These are phyloP conservation scores for Tetropium fuscum DNA, from an alignment of 2,888 invertebrate species.

Conservation along the genomic window DNA sequence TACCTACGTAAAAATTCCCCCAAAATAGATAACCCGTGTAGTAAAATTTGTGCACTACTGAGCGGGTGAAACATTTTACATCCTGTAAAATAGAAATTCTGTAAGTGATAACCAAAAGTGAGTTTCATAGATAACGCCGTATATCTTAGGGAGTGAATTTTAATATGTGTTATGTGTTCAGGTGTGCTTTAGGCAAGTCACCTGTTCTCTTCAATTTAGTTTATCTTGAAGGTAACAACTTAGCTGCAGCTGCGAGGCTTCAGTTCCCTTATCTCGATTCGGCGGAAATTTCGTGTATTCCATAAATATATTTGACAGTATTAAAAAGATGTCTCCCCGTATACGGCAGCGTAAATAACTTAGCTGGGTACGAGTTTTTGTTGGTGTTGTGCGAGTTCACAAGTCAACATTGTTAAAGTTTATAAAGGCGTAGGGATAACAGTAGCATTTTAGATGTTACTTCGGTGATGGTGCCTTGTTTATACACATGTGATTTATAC, in stretches of 20 bases:
- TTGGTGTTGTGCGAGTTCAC: conserved; percentile 15
- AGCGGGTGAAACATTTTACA: too few relatives aligned
- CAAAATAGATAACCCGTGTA: too few relatives aligned
- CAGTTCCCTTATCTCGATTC: conserved; percentile 11
- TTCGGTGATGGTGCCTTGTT: conserved; percentile 28
- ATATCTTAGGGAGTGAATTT: conserved; percentile 10
- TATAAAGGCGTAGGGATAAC: conserved; percentile 15
- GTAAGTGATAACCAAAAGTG: background rate
- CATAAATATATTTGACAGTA: conserved; percentile 3
- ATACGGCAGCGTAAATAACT: conserved; percentile 1
- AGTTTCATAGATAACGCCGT: conserved; percentile 2
- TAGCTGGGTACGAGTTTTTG: background rate
- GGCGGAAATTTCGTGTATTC: background rate
- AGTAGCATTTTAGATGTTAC: conserved; percentile 22
- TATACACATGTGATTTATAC: conserved; percentile 49
- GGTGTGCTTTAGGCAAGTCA: conserved; percentile 23
- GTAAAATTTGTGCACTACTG: too few relatives aligned
- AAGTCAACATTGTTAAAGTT: conserved; percentile 30
- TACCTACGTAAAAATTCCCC: too few relatives aligned
- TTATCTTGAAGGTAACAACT: conserved; percentile 15
- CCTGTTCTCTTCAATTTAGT: conserved; percentile 25
- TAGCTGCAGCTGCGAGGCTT: conserved; percentile 20
- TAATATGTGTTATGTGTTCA: conserved; percentile 18
- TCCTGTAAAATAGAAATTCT: background rate
- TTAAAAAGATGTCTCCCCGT: conserved; percentile 13